A percentile compares a stretch with the other conserved stretches of the same genome.
These are phyloP conservation scores for Danaus plexippus DNA, from an alignment of 1,140 invertebrate genomes.

Conservation along the genomic window DNA sequence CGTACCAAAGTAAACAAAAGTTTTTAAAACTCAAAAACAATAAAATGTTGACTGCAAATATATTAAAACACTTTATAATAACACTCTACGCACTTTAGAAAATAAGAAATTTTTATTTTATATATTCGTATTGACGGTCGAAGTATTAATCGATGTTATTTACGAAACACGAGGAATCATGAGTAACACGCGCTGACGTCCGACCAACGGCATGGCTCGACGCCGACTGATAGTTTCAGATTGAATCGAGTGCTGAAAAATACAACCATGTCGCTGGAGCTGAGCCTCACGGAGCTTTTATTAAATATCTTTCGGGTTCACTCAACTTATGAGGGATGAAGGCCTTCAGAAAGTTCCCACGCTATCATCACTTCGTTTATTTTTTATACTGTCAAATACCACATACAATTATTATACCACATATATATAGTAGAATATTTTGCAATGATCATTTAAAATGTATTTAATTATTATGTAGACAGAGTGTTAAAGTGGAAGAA, in stretches of 20 bases:
- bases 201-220: constrained; percentile 19
- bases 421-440: too few relatives aligned
- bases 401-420: too few relatives aligned
- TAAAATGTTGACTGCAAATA: too few relatives aligned
- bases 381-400: constrained; percentile 4
- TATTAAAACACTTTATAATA: too few relatives aligned
- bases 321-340: constrained; percentile 43
- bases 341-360: constrained; percentile 22
- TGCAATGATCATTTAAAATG: too few relatives aligned
- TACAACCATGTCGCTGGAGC: constrained; percentile 29
- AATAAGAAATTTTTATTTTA: too few relatives aligned
- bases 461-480: too few relatives aligned
- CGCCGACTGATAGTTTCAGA: constrained; percentile 38
- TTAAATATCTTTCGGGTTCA: constrained; percentile 42
- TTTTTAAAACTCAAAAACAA: too few relatives aligned
- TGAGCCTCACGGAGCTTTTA: constrained; percentile 40
- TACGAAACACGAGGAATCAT: constrained; percentile 32
- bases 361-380: constrained; percentile 14
- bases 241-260: constrained; percentile 37
- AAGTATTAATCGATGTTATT: constrained; percentile 42
- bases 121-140: too few relatives aligned
- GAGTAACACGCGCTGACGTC: constrained; percentile 19
- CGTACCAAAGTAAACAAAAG: too few relatives aligned
- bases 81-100: too few relatives aligned
- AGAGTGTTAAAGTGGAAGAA: too few relatives aligned